phyloP scores from a whole-genome alignment of 1,140 invertebrate species.

The Caerostris darwini region DNA sequence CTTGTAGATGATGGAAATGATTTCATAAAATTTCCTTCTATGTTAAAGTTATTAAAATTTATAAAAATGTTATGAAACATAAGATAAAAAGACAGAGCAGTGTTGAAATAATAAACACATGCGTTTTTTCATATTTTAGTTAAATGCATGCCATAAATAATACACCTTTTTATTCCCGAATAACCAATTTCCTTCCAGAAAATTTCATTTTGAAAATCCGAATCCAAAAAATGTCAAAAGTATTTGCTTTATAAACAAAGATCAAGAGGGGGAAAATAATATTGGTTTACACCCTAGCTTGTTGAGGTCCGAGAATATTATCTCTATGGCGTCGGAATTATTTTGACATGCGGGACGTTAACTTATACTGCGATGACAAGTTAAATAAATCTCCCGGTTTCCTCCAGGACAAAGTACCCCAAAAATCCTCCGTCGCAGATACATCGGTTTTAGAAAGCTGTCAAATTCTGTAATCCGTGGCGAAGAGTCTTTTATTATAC shows the following conservation, averaged over 20 bases:
- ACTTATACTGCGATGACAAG: constrained; percentile 59
- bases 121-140: background rate
- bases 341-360: constrained; percentile 50
- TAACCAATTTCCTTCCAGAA: background rate
- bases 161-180: background rate
- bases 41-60: too few relatives aligned
- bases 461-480: constrained; percentile 47
- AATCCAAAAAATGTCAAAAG: background rate
- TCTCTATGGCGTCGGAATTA: constrained; percentile 20
- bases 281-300: background rate
- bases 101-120: too few relatives aligned
- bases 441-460: constrained; percentile 58
- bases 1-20: too few relatives aligned
- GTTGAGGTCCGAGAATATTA: constrained; percentile 20
- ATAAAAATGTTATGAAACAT: too few relatives aligned
- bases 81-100: too few relatives aligned
- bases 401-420: background rate
- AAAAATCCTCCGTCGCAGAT: background rate
- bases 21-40: too few relatives aligned
- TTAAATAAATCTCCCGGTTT: constrained; percentile 45
- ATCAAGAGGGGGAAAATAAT: background rate
- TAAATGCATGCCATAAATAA: background rate
- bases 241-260: constrained; percentile 5
- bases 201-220: background rate
- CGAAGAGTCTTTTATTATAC: constrained; percentile 32